phyloP scores from a whole-genome alignment of 2,888 invertebrate genomes.

The Acanthacorydalis orientalis region DNA sequence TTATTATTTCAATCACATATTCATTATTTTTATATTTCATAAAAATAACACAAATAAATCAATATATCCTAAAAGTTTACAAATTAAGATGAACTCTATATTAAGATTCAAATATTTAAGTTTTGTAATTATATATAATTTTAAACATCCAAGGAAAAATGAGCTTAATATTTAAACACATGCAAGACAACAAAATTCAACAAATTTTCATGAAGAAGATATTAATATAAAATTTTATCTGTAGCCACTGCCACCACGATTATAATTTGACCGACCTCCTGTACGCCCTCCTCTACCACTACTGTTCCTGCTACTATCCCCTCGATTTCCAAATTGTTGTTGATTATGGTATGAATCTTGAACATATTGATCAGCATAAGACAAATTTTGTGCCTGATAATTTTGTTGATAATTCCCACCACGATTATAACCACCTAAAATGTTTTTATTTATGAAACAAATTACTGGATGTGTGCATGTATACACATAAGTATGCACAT shows the following conservation, averaged over 20 bases:
- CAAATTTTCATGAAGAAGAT: too few relatives aligned
- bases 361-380: constrained; percentile 27
- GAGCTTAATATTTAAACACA: too few relatives aligned
- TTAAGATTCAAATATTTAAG: too few relatives aligned
- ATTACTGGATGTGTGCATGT: neutral
- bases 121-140: too few relatives aligned
- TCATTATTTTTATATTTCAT: too few relatives aligned
- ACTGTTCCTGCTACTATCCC: constrained; percentile 11
- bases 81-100: too few relatives aligned
- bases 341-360: constrained; percentile 25
- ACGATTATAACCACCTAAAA: constrained; percentile 15
- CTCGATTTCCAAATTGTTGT: constrained; percentile 20
- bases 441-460: constrained; percentile 7
- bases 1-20: too few relatives aligned
- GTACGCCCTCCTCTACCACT: constrained; percentile 12
- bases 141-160: too few relatives aligned
- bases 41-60: too few relatives aligned
- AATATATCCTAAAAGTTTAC: too few relatives aligned
- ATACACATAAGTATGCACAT: too few relatives aligned
- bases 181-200: too few relatives aligned
- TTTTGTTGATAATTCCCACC: constrained; percentile 8
- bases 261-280: constrained; percentile 22
- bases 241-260: constrained; percentile 16
- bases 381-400: constrained; percentile 10
- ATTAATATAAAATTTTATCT: neutral